Conservation (phyloP, 2,113 vertebrate genomes). For the Lasiurus borealis region DNA sequence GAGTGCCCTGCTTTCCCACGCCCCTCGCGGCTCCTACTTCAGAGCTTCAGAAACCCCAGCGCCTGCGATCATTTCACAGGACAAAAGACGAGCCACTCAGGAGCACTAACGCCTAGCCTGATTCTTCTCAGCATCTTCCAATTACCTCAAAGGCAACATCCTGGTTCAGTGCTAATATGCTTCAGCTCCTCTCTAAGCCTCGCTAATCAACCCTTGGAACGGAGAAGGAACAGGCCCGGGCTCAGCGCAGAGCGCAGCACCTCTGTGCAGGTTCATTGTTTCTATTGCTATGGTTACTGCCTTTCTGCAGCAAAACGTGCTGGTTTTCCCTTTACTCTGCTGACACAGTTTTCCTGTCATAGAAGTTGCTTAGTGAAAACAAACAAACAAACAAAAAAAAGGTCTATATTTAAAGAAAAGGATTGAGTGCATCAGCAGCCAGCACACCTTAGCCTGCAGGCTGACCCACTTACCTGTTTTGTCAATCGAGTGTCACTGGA, state of each 20-base stretch:
- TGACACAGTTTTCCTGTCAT: not conserved
- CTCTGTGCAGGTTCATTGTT: not conserved
- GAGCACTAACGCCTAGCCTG: fast-evolving
- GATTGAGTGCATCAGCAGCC: not conserved
- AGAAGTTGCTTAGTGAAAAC: not conserved
- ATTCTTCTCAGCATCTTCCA: not conserved
- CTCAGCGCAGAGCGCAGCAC: fast-evolving
- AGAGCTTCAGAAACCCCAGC: fast-evolving
- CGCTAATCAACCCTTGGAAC: not conserved
- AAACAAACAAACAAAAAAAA: not conserved
- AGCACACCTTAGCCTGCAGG: not conserved
- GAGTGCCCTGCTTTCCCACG: no score
- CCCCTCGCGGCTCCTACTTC: not conserved
- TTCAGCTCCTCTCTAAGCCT: not conserved
- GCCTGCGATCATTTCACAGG: no score
- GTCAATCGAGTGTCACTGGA: not conserved
- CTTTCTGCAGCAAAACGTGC: not conserved
- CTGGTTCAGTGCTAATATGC: not conserved
- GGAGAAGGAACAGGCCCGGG: not conserved
- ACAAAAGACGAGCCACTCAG: fast-evolving
- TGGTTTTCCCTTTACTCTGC: not conserved
- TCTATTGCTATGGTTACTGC: slow-evolving; percentile 38
- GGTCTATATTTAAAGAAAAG: slow-evolving; percentile 15
- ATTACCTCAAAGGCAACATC: not conserved
- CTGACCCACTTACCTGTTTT: not conserved